phyloP scores from a whole-genome alignment of 2,797 vertebrate species.

The Hydrocynus forskahlii region DNA sequence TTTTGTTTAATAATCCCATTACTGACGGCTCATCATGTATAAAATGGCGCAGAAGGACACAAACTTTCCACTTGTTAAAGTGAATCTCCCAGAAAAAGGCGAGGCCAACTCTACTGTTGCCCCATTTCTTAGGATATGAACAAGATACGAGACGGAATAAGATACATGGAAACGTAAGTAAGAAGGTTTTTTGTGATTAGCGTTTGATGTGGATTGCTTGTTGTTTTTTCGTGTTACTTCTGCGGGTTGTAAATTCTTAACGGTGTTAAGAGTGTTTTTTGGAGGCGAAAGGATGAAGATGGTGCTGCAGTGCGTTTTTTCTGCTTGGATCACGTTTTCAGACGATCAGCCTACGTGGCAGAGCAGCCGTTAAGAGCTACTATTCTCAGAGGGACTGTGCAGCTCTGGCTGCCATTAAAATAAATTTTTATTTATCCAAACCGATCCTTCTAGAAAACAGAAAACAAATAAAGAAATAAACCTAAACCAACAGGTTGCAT shows the following conservation, averaged over 20 bases:
- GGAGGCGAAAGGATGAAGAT: constrained; percentile 28
- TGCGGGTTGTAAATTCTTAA: constrained; percentile 20
- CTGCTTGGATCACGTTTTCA: constrained; percentile 57
- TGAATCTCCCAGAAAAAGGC: constrained; percentile 84
- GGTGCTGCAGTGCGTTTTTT: constrained; percentile 39
- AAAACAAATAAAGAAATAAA: background rate
- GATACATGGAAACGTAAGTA: constrained; percentile 77
- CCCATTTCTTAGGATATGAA: constrained; percentile 80
- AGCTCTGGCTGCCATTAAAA: constrained; percentile 6
- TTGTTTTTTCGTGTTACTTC: constrained; percentile 7
- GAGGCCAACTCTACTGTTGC: constrained; percentile 76
- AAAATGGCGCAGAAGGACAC: constrained; percentile 99
- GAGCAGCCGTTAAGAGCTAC: constrained; percentile 44
- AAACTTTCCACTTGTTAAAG: constrained; percentile 98
- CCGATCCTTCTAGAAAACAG: no score
- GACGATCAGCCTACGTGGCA: constrained; percentile 48
- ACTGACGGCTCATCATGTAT: constrained; percentile 99
- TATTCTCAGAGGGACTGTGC: constrained; percentile 55
- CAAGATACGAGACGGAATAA: constrained; percentile 78
- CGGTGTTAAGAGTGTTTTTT: constrained; percentile 17
- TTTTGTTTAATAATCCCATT: constrained; percentile 99
- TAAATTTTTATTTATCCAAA: background rate
- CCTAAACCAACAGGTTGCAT: background rate
- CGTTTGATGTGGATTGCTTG: constrained; percentile 59
- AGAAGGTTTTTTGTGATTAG: constrained; percentile 53